Base-by-base conservation (phyloP, 2,113 vertebrate genomes). In the Furnarius figulus region DNA sequence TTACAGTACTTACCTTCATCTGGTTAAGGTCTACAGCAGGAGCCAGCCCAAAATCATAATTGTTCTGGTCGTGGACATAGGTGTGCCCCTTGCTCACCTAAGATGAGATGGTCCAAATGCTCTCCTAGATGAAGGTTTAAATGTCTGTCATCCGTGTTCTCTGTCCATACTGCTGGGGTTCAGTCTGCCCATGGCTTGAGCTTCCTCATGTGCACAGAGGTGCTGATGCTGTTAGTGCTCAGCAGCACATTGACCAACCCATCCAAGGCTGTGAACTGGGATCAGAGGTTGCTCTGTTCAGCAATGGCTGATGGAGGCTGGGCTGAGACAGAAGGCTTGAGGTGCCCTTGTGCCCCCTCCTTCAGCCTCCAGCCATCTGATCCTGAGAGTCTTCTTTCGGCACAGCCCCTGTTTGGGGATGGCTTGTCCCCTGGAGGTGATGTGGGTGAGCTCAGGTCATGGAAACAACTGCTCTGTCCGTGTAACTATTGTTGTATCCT, bases 401-500 rank as follows among this genome's bases (percentile, higher is more conserved):
- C 23, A 24, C n/a, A 81, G 52, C 28, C 35, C 12, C 12, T 3
- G 2, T 53, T 82, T 3, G 3, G 30, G 16, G 21, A 19, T 68
- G 47, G 70, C 16, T 66, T 65, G 62, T 72, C 23, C 40, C 23
- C 25, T 0, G 2, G 37, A 76, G 72, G 63, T 71, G 92, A 85
- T 0, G 4, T 4, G 5, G n/a, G 68, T 89, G 90, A 96, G 86
- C 30, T 93, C 46, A 68, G 93, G 62, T 79, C 73, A 55, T 0
- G 8, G 59, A 72, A 84, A 81, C 22, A 52, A 16, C 28, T 0
- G 0, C 40, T 13, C 25, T 4, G 1, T 65, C 56, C 25, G 1
- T 30, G 62, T 44, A 68, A 22, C 76, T 86, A 14, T 86, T 95
- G 87, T 83, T 91, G 46, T 78, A 89, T 68, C 18, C 3, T 0